Evolutionary conservation across 2,797 vertebrate genomes (phyloP).

Genomic region (Trachops cirrhosus): DNA sequence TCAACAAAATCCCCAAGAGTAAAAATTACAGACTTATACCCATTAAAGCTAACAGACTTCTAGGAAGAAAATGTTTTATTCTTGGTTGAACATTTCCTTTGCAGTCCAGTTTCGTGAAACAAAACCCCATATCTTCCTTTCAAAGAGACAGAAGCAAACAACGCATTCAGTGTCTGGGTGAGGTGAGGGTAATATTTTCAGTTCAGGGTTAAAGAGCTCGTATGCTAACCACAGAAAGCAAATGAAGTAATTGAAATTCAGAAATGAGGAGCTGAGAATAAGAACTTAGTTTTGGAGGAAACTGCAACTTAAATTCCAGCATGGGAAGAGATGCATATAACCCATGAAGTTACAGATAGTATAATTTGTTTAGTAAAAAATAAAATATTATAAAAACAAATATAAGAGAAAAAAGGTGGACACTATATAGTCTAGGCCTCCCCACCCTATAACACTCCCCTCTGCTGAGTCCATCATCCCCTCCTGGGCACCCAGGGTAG

Average conservation of each 20-base stretch:
- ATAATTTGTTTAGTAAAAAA: not conserved
- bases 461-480: not conserved
- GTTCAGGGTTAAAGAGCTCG: not conserved
- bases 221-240: not conserved
- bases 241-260: not conserved
- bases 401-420: not conserved
- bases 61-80: conserved; percentile 36
- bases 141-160: not conserved
- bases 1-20: not conserved
- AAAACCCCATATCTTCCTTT: not conserved
- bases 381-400: too few relatives aligned
- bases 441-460: not conserved
- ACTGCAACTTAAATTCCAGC: conserved; percentile 13
- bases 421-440: not conserved
- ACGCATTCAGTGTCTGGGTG: not conserved
- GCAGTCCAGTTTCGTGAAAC: conserved; percentile 5
- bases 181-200: not conserved
- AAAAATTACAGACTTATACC: not conserved
- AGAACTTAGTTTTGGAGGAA: conserved; percentile 17
- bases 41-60: not conserved
- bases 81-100: not conserved
- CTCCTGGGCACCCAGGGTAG: not conserved
- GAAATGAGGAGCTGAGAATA: not conserved
- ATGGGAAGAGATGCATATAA: not conserved
- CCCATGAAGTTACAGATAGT: not conserved